Evolutionary conservation across 1,140 invertebrate species (phyloP).

Genomic region (Ostrea edulis): DNA sequence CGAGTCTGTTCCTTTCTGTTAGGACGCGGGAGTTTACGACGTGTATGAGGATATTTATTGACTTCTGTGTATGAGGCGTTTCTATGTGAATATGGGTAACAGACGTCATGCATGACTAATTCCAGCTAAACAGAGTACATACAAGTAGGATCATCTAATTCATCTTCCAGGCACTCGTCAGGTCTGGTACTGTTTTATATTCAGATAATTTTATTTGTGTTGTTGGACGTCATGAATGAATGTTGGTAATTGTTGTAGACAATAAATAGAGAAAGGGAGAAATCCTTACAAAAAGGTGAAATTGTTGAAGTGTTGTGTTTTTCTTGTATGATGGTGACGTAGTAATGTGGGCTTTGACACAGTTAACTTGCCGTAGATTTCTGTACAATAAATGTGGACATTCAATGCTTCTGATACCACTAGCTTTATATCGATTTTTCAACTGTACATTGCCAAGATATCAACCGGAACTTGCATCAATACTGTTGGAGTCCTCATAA

Average conservation of each 20-base stretch:
- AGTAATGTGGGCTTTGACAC: no score
- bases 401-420: no score
- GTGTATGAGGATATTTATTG: slow-evolving; percentile 35
- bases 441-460: no score
- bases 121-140: not conserved
- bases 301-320: no score
- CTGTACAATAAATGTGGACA: no score
- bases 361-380: no score
- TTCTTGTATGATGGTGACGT: no score
- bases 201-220: not conserved
- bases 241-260: slow-evolving; percentile 27
- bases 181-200: not conserved
- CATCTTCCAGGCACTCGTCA: not conserved
- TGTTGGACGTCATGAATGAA: not conserved
- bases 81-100: not conserved
- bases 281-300: not conserved
- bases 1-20: slow-evolving; percentile 22
- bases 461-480: no score
- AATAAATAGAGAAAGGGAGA: not conserved
- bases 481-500: no score
- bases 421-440: no score
- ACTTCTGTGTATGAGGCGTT: not conserved
- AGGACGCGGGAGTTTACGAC: slow-evolving; percentile 28
- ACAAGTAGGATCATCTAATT: not conserved
- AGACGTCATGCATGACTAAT: not conserved